Evolutionary conservation across 2,113 vertebrate species (phyloP).

Genomic region (Pseudolaguvia tuberculata): DNA sequence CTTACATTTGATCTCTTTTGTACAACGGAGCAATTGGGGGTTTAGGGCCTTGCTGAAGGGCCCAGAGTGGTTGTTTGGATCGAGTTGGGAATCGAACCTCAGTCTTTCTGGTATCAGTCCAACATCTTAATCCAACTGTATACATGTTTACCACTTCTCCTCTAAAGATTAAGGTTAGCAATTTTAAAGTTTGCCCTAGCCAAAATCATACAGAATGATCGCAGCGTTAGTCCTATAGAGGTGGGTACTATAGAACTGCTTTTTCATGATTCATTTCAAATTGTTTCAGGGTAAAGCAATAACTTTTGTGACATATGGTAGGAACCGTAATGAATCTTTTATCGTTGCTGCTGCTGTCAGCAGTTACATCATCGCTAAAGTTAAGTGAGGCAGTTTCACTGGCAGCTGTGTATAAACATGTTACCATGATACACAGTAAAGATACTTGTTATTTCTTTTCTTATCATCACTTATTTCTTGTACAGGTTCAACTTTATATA

Average conservation of each 20-base stretch:
- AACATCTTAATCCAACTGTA: too few relatives aligned
- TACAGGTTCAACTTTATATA: neutral
- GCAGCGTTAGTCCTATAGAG: neutral
- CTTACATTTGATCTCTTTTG: too few relatives aligned
- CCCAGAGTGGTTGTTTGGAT: too few relatives aligned
- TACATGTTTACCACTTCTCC: too few relatives aligned
- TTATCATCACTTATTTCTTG: neutral
- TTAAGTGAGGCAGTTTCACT: neutral
- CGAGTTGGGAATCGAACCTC: too few relatives aligned
- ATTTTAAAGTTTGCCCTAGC: too few relatives aligned
- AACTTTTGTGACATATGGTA: neutral
- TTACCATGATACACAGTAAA: neutral
- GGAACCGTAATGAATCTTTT: slow-evolving; percentile 4
- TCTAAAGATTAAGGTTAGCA: too few relatives aligned
- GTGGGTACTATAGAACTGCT: too few relatives aligned
- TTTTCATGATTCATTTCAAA: neutral
- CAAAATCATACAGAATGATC: too few relatives aligned
- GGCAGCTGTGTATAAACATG: slow-evolving; percentile 7
- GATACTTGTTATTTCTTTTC: neutral
- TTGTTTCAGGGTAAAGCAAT: neutral
- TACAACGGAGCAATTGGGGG: too few relatives aligned
- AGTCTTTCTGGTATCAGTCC: too few relatives aligned
- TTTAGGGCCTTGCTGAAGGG: too few relatives aligned
- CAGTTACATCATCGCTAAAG: neutral
- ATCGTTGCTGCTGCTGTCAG: neutral